Percentiles rank a stretch among this genome's conserved stretches.
Conservation (phyloP, 2,888 invertebrate genomes). For the Pterostichus niger region DNA sequence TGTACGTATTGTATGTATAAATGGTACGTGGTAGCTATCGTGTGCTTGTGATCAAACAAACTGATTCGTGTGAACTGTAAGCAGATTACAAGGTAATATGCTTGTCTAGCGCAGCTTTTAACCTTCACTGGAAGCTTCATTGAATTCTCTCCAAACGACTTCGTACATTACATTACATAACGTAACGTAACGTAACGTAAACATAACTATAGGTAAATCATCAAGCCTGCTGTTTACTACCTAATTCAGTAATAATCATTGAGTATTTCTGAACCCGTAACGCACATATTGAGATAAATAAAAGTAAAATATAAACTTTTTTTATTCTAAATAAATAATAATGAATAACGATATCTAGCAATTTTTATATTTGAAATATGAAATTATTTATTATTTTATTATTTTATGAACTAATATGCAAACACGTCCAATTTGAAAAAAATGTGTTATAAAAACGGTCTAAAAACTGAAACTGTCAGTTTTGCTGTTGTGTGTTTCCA, state of each 20-base stretch:
- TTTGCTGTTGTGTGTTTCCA: constrained; percentile 62
- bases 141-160: constrained; percentile 55
- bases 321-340: constrained; percentile 62
- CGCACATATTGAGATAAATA: constrained; percentile 48
- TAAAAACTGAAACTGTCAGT: constrained; percentile 65
- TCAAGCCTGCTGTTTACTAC: constrained; percentile 34
- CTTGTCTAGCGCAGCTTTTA: constrained; percentile 64
- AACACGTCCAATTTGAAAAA: constrained; percentile 64
- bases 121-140: constrained; percentile 60
- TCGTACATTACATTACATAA: constrained; percentile 22
- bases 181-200: not conserved
- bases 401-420: constrained; percentile 57
- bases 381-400: constrained; percentile 63
- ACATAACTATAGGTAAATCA: constrained; percentile 30
- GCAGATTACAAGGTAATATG: constrained; percentile 60
- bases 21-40: constrained; percentile 34
- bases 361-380: constrained; percentile 59
- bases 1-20: not conserved
- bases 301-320: constrained; percentile 51
- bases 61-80: not conserved
- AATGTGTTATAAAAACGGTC: constrained; percentile 63
- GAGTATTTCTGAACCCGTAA: constrained; percentile 55
- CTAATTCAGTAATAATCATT: constrained; percentile 38
- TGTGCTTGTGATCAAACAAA: not conserved
- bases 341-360: constrained; percentile 55